A percentile compares a stretch with the other conserved stretches of the same genome.
Conservation (phyloP, 2,888 invertebrate species). For the Drosophila prolongata region DNA sequence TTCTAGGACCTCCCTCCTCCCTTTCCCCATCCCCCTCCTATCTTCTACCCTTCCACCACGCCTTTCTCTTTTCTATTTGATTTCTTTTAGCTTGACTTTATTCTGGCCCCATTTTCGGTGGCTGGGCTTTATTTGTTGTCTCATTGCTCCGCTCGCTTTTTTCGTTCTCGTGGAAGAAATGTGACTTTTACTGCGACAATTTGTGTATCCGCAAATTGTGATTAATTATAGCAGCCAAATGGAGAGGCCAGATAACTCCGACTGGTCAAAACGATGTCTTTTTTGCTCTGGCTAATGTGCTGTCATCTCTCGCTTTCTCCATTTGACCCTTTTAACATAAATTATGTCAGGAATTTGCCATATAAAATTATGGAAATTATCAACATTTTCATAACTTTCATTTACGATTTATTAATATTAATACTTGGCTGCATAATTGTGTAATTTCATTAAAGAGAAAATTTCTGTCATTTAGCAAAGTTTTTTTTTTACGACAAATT, state of each 20-base stretch:
- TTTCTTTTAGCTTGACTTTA: conserved; percentile 52
- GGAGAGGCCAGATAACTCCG: conserved; percentile 26
- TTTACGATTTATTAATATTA: conserved; percentile 44
- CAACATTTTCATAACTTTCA: conserved; percentile 35
- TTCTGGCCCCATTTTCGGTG: conserved; percentile 57
- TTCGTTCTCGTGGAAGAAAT: conserved; percentile 55
- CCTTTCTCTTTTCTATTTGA: conserved; percentile 43
- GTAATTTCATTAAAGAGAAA: conserved; percentile 20
- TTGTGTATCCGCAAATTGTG: conserved; percentile 73
- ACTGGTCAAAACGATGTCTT: conserved; percentile 35
- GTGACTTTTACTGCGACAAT: conserved; percentile 73
- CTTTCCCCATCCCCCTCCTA: neutral
- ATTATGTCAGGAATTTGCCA: conserved; percentile 28
- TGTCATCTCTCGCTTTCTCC: conserved; percentile 10
- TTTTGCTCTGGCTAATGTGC: conserved; percentile 20
- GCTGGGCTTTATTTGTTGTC: conserved; percentile 60
- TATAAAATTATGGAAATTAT: conserved; percentile 23
- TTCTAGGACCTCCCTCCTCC: conserved; percentile 5
- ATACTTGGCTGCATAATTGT: conserved; percentile 37
- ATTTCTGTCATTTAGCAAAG: conserved; percentile 21
- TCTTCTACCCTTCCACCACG: neutral
- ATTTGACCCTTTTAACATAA: conserved; percentile 36
- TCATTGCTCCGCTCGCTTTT: conserved; percentile 28
- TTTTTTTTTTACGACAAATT: conserved; percentile 4
- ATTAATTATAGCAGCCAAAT: conserved; percentile 54